These are phyloP conservation scores for Peromyscus nudipes DNA, from an alignment of 2,797 vertebrate genomes.

Conservation along the genomic window DNA sequence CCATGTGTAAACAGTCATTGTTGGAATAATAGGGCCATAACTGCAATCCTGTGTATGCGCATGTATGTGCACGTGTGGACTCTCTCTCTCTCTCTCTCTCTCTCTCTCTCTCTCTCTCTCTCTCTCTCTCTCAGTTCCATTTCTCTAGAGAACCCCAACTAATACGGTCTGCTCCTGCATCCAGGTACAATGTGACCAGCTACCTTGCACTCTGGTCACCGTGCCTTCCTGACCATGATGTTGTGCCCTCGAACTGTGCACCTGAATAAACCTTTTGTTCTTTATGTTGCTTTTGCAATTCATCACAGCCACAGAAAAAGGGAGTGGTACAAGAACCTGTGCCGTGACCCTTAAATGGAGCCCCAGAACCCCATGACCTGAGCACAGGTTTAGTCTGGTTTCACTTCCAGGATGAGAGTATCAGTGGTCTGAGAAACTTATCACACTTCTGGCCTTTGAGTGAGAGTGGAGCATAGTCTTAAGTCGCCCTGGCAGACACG, in stretches of 20 bases:
- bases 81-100: too few species aligned
- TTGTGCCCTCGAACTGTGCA: background rate
- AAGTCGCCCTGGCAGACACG: background rate
- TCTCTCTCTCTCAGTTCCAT: background rate
- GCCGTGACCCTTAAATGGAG: background rate
- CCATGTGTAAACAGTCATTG: background rate
- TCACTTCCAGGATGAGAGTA: background rate
- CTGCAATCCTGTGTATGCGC: background rate
- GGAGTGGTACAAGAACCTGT: background rate
- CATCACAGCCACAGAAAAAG: background rate
- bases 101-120: too few species aligned
- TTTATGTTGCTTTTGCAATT: background rate
- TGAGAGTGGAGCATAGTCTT: background rate
- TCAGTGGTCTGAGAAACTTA: background rate
- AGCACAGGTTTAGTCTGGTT: too few species aligned
- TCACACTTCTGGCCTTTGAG: background rate
- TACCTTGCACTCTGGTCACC: background rate
- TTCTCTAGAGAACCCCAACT: background rate
- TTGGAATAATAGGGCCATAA: background rate
- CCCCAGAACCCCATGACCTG: background rate
- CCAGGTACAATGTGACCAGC: background rate
- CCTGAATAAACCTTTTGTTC: background rate
- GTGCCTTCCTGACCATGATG: background rate
- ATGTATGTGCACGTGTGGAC: too few species aligned
- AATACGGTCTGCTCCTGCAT: background rate